Conservation (phyloP, 2,797 vertebrate species). For the Morelia viridis region DNA sequence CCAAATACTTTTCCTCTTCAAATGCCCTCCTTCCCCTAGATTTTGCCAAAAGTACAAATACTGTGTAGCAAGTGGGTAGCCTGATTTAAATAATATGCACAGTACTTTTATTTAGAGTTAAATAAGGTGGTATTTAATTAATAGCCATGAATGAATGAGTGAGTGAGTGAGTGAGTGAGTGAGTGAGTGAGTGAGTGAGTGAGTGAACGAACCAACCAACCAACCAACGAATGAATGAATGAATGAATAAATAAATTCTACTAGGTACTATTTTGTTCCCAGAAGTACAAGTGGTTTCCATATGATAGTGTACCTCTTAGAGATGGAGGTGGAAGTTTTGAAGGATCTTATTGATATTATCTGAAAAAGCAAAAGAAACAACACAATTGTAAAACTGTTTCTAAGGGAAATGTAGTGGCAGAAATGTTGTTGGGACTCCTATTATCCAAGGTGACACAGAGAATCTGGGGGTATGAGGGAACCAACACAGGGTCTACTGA, state of each 20-base stretch:
- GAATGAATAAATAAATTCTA: neutral
- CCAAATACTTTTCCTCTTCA: neutral
- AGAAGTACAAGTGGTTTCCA: neutral
- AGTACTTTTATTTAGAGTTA: neutral
- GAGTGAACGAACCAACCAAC: too few relatives aligned
- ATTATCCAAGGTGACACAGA: constrained; percentile 7
- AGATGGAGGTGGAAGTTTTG: neutral
- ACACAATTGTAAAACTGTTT: neutral
- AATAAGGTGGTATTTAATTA: neutral
- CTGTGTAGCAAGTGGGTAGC: neutral
- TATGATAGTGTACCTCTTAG: neutral
- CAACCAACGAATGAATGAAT: too few relatives aligned
- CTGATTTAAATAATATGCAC: neutral
- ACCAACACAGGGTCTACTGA: constrained; percentile 17
- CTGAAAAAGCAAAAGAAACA: neutral
- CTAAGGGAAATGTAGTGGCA: constrained; percentile 10
- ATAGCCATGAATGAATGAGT: neutral
- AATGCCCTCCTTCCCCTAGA: neutral
- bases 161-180: too few relatives aligned
- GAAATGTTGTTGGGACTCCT: constrained; percentile 2
- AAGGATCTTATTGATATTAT: neutral
- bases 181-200: too few relatives aligned
- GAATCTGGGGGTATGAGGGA: constrained; percentile 12
- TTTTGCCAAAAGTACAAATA: neutral
- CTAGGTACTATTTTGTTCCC: neutral